Conservation (phyloP, 2,888 invertebrate species). For the Drosophila kambysellisi region DNA sequence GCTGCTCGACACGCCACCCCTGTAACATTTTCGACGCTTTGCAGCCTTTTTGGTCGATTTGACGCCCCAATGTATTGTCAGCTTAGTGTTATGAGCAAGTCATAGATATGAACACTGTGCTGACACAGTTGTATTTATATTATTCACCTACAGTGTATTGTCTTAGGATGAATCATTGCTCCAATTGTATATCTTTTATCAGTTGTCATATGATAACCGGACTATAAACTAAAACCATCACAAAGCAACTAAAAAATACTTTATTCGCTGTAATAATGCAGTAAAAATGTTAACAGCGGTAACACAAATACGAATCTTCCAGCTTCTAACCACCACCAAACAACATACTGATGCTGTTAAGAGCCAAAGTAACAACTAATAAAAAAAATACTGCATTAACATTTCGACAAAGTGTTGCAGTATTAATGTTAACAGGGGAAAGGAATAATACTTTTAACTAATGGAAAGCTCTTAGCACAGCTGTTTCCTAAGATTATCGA, state of each 20-base stretch:
- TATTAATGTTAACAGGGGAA: conserved; percentile 1
- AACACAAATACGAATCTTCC: background rate
- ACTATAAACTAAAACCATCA: background rate
- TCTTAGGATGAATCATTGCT: conserved; percentile 28
- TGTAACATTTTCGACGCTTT: no score
- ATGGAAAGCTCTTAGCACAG: background rate
- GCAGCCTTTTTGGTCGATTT: no score
- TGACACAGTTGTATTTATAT: conserved; percentile 72
- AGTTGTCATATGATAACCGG: conserved; percentile 1
- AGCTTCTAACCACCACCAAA: background rate
- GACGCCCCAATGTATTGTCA: no score
- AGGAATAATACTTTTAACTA: background rate
- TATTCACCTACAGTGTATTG: conserved; percentile 35
- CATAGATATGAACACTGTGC: conserved; percentile 69
- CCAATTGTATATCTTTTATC: background rate
- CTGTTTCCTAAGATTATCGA: conserved; percentile 1
- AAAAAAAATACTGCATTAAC: background rate
- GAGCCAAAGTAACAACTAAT: no score
- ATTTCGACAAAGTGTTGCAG: background rate
- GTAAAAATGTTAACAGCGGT: conserved; percentile 1
- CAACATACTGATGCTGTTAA: background rate
- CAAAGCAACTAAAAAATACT: conserved; percentile 9
- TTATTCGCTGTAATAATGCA: background rate
- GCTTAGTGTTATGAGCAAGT: conserved; percentile 51
- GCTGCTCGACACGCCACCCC: no score